Base-by-base conservation (phyloP, 2,888 invertebrate genomes). In the Acanthosepion lycidas region DNA sequence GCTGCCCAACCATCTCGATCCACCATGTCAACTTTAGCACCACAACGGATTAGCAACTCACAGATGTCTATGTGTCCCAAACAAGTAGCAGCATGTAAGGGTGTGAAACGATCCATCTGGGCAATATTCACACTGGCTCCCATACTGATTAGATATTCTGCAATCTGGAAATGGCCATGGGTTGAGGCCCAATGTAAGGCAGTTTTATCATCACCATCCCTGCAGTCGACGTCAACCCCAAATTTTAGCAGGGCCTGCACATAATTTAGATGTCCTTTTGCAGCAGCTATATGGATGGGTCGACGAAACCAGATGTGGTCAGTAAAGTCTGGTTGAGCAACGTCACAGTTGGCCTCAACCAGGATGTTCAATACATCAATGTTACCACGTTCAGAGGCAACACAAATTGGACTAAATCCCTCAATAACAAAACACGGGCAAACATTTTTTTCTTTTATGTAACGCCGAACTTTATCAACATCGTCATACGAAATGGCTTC, bases 1-100 rank as follows among this genome's bases (percentile, higher is more conserved):
- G 97, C 95, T 1, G 96, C 96, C 97, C 97, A 97, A 4, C 97
- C 97, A 95, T 97, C 97, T 12, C 96, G 95, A 94, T 97, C 97
- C 26, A 95, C 95, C 23, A 94, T n/a, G 94, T 97, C 96, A 12
- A 96, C 95, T 92, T 96, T 96, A 18, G 96, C 97, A 26, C 96
- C 96, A 94, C 96, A 95, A 6, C 95, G 94, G 23, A 97, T 94
- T 15, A 97, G 95, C 8, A 96, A 55, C 78, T 95, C 94, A 94
- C 96, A 96, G 8, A 96, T 96, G 12, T 96, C 94, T 33, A 95
- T 94, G 94, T 96, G 96, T 15, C 96, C 97, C 6, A 96, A 95
- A 94, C 96, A 96, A 4, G 96, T 96, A n/a, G 97, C 97, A n/a
- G 96, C 96, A 95, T 97, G 97, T 1, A 97, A 95, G 9, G 97